Base-by-base conservation (phyloP, 2,888 invertebrate species). In the Zygogramma bicolorata region DNA sequence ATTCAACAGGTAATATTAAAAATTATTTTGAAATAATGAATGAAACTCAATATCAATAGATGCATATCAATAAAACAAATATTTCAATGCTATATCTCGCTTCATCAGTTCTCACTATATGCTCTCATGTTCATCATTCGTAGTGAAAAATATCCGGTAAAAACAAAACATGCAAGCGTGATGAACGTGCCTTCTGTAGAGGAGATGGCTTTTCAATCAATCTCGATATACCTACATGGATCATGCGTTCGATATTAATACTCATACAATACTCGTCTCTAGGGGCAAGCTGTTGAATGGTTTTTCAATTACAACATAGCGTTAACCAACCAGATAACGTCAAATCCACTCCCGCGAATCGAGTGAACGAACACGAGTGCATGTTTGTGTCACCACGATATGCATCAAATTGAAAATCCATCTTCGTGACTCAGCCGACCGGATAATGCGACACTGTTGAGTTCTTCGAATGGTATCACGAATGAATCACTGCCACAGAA, bases 311-410 rank as follows among this genome's bases (percentile, higher is more conserved):
- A 53, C 22, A 22, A 53, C 27, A n/a, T 53, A 22, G 53, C 13
- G 7, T 27, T 27, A 53, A 20, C 46, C 53, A 27, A 53, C 53
- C n/a, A 13, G 27, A 53, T 27, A 46, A 53, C 53, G 27, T 53
- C 27, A 53, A 53, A 53, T 53, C 53, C 53, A 27, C 25, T 53
- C 53, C 6, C 27, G 13, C 27, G 2, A 53, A 53, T 25, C 13
- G 27, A 22, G 15, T 27, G n/a, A 53, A 53, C 53, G n/a, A 53
- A 53, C 53, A 27, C 27, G 53, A 22, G 27, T 53, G 53, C 53
- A 22, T 53, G 53, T 53, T 22, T 53, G 5, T 53, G 53, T 53
- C 53, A 53, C 25, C 53, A 53, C 53, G 53, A 53, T 27, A 53
- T 53, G 53, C 53, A 53, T 53, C 53, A 53, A 53, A 53, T 53